Base-by-base conservation (phyloP, 2,888 invertebrate genomes). In the Portevinia maculata region DNA sequence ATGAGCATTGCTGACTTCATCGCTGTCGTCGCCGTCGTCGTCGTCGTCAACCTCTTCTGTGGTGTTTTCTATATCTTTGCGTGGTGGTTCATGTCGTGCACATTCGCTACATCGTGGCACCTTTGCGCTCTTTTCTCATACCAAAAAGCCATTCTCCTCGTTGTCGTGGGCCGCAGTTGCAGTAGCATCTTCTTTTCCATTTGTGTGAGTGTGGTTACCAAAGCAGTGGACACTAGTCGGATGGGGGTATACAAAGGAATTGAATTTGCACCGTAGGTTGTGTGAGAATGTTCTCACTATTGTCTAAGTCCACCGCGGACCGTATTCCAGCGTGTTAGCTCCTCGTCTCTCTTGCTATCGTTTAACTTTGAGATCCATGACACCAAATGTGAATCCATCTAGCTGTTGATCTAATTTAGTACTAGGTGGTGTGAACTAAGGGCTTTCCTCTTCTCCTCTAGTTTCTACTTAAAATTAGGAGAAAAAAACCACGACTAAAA, bases 231-330 rank as follows among this genome's bases (percentile, higher is more conserved):
- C 76, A 81, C 70, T 79, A 28, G 60, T 64, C 62, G 50, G 79
- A 60, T 75, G 50, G 52, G 55, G 60, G 57, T 67, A 44, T 57
- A 57, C 21, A 74, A 74, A 74, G 55, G 64, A 64, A 65, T 65
- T 74, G 64, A 60, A 74, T 74, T 65, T 74, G 57, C 65, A 74
- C 65, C 55, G 71, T 76, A 70, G 70, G 60, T 83, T 83, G 78
- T 90, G 90, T 90, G 90, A 90, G 90, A 90, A 90, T 88, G 88
- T 90, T 90, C 90, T 89, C 90, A 90, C 90, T 89, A 90, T 90
- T 90, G 90, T 90, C 87, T 89, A 57, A 73, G 74, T 69, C 53
- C 64, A 44, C 19, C 44, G 70, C 84, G 59, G 57, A 75, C 74
- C 41, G 41, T 69, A 67, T 78, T 76, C 24, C 17, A 19, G n/a